Percentiles rank a stretch among this genome's conserved stretches.
These are phyloP conservation scores for Charadrius vociferus DNA, from an alignment of 2,113 vertebrate species.

Conservation along the genomic window DNA sequence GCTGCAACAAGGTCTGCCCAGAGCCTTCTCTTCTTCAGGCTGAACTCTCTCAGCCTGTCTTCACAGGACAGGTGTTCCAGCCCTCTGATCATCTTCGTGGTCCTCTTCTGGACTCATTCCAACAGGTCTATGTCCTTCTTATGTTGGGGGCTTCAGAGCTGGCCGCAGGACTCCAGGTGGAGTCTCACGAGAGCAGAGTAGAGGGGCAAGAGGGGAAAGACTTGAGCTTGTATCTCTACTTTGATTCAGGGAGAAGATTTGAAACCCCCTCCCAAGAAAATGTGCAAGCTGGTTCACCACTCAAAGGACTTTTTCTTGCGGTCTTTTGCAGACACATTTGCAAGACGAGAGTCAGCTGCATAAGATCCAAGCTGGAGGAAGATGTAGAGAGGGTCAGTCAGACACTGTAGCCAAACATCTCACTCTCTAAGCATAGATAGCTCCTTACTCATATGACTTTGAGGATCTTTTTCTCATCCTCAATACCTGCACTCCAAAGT, in stretches of 20 bases:
- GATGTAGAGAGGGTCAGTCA: background rate
- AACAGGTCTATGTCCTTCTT: background rate
- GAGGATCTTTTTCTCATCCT: background rate
- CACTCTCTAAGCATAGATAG: background rate
- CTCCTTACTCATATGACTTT: background rate
- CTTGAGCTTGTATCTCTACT: background rate
- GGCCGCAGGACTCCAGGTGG: no score
- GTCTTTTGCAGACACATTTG: background rate
- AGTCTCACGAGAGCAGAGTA: background rate
- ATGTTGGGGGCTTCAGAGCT: background rate
- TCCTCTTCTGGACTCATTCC: background rate
- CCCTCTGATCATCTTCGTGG: background rate
- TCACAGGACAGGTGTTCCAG: background rate
- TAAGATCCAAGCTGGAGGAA: background rate
- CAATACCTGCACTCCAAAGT: background rate
- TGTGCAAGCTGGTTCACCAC: background rate
- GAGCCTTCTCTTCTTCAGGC: background rate
- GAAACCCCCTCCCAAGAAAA: background rate
- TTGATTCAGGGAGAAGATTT: background rate
- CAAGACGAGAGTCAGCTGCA: background rate
- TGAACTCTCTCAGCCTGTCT: background rate
- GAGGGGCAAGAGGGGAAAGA: background rate
- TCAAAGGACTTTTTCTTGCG: background rate
- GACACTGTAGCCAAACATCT: background rate
- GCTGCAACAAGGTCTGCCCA: background rate